Evolutionary conservation across 2,113 vertebrate genomes (phyloP).

Genomic region (Caranx ignobilis): DNA sequence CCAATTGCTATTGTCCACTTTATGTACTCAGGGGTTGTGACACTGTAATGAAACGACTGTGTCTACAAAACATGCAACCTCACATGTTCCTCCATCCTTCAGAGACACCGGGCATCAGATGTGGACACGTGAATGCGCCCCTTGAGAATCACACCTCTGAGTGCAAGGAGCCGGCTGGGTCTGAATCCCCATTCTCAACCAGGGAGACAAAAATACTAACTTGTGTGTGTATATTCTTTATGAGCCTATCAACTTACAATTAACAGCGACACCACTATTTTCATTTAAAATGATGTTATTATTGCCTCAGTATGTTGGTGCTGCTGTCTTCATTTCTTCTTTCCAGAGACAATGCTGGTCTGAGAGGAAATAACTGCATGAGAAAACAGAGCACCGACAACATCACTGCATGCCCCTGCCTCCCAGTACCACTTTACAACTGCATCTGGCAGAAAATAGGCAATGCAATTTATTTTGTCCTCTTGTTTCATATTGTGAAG

Average conservation of each 20-base stretch:
- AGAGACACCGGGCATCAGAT: background rate
- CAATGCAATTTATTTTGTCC: slow-evolving; percentile 3
- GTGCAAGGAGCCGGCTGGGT: background rate
- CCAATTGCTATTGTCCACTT: background rate
- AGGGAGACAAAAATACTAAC: background rate
- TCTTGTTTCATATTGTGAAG: background rate
- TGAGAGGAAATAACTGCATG: slow-evolving; percentile 23
- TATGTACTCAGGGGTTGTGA: slow-evolving; percentile 9
- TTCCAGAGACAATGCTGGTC: background rate
- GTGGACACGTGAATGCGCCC: too few species aligned
- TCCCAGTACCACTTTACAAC: slow-evolving; percentile 48
- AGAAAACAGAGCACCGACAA: slow-evolving; percentile 19
- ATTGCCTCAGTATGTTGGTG: slow-evolving; percentile 9
- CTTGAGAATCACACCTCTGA: background rate
- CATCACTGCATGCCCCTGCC: slow-evolving; percentile 35
- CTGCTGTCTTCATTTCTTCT: background rate
- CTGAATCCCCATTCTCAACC: background rate
- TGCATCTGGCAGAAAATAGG: slow-evolving; percentile 47
- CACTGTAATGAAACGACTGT: slow-evolving; percentile 5
- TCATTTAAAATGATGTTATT: slow-evolving; percentile 11
- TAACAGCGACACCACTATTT: background rate
- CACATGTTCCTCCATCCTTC: background rate
- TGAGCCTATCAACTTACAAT: background rate
- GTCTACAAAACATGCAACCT: background rate
- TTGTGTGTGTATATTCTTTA: background rate